A percentile compares a stretch with the other conserved stretches of the same genome.
phyloP scores from a whole-genome alignment of 2,888 invertebrate genomes.

The Drosophila greeni region DNA sequence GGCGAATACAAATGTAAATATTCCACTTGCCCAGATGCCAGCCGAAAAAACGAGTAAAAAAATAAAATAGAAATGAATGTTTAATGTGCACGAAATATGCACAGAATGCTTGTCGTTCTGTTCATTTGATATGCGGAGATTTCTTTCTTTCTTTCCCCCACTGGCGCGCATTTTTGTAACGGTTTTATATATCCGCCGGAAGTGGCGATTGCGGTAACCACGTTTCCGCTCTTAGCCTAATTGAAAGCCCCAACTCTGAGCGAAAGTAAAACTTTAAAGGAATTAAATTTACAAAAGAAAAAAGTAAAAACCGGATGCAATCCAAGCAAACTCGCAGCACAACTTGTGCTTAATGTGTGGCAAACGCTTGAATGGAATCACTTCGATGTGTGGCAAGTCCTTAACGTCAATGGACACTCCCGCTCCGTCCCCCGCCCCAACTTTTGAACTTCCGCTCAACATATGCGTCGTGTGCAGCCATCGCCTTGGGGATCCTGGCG shows the following conservation, averaged over 20 bases:
- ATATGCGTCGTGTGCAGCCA: slow-evolving; percentile 45
- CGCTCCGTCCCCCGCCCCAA: slow-evolving; percentile 23
- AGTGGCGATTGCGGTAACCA: slow-evolving; percentile 29
- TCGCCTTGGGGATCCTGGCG: slow-evolving; percentile 19
- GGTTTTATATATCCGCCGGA: slow-evolving; percentile 24
- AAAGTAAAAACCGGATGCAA: neutral
- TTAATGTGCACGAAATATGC: slow-evolving; percentile 56
- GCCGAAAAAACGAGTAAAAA: slow-evolving; percentile 6
- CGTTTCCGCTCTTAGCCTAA: slow-evolving; percentile 28
- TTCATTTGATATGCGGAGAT: slow-evolving; percentile 40
- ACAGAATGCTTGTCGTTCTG: slow-evolving; percentile 23
- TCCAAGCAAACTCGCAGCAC: slow-evolving; percentile 5
- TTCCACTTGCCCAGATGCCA: slow-evolving; percentile 29
- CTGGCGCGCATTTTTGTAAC: neutral
- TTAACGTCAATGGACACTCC: slow-evolving; percentile 12
- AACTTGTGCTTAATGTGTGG: slow-evolving; percentile 23
- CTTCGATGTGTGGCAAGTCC: slow-evolving; percentile 23
- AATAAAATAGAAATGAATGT: slow-evolving; percentile 53
- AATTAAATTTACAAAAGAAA: slow-evolving; percentile 8
- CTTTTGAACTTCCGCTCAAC: slow-evolving; percentile 37
- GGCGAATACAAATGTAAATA: slow-evolving; percentile 32
- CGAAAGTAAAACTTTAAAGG: slow-evolving; percentile 13
- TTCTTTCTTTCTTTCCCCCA: slow-evolving; percentile 18
- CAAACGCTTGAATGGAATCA: slow-evolving; percentile 22
- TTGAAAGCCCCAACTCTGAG: slow-evolving; percentile 24